These are phyloP conservation scores for Seira musarum DNA, from an alignment of 2,888 invertebrate genomes.

Conservation along the genomic window DNA sequence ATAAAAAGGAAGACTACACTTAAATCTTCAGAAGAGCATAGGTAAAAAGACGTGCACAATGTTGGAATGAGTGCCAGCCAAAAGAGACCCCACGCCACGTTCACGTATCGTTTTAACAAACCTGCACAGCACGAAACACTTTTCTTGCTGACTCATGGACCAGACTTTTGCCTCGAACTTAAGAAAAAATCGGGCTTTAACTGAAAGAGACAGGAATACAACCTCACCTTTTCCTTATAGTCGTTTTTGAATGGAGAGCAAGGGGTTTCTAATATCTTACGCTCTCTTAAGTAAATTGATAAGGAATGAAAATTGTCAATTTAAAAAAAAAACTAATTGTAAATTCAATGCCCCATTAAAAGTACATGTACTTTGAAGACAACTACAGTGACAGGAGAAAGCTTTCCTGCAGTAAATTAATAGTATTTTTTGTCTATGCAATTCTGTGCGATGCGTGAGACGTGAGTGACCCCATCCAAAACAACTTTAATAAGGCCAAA, in stretches of 20 bases:
- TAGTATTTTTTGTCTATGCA: too few relatives aligned
- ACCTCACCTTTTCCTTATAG: constrained; percentile 26
- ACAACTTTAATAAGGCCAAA: constrained; percentile 36
- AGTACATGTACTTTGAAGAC: too few relatives aligned
- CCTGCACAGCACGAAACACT: constrained; percentile 43
- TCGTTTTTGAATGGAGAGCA: constrained; percentile 38
- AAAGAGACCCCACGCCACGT: not conserved
- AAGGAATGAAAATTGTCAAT: too few relatives aligned
- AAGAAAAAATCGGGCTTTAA: constrained; percentile 17
- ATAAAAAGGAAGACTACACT: not conserved
- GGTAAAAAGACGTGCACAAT: not conserved
- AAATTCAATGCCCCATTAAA: too few relatives aligned
- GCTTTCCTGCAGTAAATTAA: too few relatives aligned
- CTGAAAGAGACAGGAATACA: constrained; percentile 16
- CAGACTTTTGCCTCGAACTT: constrained; percentile 4
- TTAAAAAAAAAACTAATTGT: too few relatives aligned
- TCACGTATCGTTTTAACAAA: constrained; percentile 50
- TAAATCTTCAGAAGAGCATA: not conserved
- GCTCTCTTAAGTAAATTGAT: too few relatives aligned
- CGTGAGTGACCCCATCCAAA: not conserved
- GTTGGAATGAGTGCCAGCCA: constrained; percentile 1
- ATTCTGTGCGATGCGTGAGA: too few relatives aligned
- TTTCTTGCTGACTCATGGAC: not conserved
- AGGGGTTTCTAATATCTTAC: too few relatives aligned
- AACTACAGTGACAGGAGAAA: too few relatives aligned